A percentile compares a stretch with the other conserved stretches of the same genome.
phyloP scores from a whole-genome alignment of 2,888 invertebrate genomes.

The Coenonympha glycerion region DNA sequence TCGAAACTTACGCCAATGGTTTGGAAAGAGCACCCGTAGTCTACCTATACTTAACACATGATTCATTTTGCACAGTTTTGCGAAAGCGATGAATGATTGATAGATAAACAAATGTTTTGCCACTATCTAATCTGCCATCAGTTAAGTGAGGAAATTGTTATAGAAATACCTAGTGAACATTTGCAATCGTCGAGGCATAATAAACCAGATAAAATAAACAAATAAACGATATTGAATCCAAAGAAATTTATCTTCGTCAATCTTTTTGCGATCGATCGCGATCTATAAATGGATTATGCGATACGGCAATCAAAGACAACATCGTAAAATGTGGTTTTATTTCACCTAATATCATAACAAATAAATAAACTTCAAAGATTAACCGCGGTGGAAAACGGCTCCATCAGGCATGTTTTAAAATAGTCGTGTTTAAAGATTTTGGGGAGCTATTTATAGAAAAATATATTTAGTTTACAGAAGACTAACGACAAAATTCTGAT shows the following conservation, averaged over 20 bases:
- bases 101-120: neutral
- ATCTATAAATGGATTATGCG: conserved; percentile 10
- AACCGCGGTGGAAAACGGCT: neutral
- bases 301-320: conserved; percentile 15
- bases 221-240: neutral
- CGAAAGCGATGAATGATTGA: neutral
- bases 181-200: neutral
- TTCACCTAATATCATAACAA: conserved; percentile 1
- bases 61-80: neutral
- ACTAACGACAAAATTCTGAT: too few species aligned
- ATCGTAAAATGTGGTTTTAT: conserved; percentile 3
- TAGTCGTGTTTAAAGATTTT: neutral
- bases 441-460: too few species aligned
- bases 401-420: neutral
- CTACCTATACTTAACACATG: neutral
- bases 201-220: neutral
- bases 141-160: neutral
- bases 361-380: neutral
- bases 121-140: neutral
- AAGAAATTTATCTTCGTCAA: conserved; percentile 8
- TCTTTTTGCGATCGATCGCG: conserved; percentile 9
- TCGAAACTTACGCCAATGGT: too few species aligned
- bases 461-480: too few species aligned
- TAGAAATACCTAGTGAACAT: neutral
- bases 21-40: too few species aligned